Evolutionary conservation across 37 sponge, comb jelly and placozoan genomes (phyloP).

Genomic region (Bolinopsis microptera): DNA sequence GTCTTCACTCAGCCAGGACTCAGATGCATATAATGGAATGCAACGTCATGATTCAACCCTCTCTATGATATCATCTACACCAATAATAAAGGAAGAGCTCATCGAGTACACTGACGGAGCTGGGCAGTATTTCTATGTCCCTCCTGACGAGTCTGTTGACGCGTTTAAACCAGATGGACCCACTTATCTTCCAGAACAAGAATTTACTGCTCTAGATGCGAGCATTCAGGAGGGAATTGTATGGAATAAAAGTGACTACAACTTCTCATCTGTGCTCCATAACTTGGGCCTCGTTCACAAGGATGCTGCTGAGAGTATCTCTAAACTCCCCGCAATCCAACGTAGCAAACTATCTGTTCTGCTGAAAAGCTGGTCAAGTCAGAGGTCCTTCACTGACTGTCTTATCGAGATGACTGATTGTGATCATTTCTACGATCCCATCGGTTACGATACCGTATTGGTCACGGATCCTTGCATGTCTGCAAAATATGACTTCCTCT

Average conservation of each 20-base stretch:
- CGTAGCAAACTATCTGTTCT: conserved; percentile 33
- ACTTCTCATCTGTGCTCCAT: conserved; percentile 37
- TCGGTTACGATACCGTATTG: conserved; percentile 46
- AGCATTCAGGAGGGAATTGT: background rate
- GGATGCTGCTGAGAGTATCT: conserved; percentile 39
- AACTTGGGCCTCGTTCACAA: conserved; percentile 45
- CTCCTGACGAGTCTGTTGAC: conserved; percentile 45
- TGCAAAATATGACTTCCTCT: conserved; percentile 23
- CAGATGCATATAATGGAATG: background rate
- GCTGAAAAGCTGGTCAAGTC: conserved; percentile 38
- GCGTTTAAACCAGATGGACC: conserved; percentile 17
- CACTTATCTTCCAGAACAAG: conserved; percentile 46
- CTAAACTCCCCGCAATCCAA: conserved; percentile 16
- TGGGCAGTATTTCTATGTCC: conserved; percentile 56
- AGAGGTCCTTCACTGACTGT: conserved; percentile 62
- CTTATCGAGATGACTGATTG: conserved; percentile 45
- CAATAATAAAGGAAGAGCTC: conserved; percentile 28
- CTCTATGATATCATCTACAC: background rate
- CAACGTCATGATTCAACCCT: conserved; percentile 7
- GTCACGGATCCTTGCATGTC: conserved; percentile 54
- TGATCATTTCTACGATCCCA: conserved; percentile 50
- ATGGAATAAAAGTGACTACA: conserved; percentile 28
- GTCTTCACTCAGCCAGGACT: conserved; percentile 48
- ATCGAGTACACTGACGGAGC: conserved; percentile 58
- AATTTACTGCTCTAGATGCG: background rate